Evolutionary conservation across 2,113 vertebrate species (phyloP).

Genomic region (Climacteris rufus): DNA sequence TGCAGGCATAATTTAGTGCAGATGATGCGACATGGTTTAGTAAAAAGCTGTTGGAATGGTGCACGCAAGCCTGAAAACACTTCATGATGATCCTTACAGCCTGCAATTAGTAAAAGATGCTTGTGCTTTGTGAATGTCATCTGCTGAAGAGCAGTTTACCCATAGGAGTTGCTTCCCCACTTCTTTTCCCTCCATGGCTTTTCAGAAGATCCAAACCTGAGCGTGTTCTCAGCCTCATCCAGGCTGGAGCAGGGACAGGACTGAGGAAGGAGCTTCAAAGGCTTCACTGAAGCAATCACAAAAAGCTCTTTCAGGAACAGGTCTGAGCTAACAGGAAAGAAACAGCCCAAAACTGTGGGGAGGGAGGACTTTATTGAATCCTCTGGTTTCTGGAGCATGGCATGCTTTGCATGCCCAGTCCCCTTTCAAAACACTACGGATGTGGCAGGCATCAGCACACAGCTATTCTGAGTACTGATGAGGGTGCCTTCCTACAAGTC

Average conservation of each 20-base stretch:
- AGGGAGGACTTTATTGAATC: background rate
- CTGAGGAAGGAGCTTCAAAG: constrained; percentile 21
- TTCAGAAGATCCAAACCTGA: background rate
- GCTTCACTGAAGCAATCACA: constrained; percentile 22
- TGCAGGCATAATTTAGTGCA: constrained; percentile 48
- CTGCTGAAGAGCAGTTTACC: background rate
- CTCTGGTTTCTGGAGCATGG: constrained; percentile 6
- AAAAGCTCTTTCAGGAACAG: constrained; percentile 29
- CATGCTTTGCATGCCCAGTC: background rate
- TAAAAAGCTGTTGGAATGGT: background rate
- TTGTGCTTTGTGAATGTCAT: background rate
- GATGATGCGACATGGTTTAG: constrained; percentile 12
- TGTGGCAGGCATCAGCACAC: constrained; percentile 1
- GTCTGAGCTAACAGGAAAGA: constrained; percentile 49
- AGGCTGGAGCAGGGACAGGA: background rate
- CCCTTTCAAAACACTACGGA: background rate
- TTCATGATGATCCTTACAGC: constrained; percentile 12
- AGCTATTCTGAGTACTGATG: background rate
- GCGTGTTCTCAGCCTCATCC: background rate
- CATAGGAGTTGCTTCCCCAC: background rate
- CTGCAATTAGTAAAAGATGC: constrained; percentile 22
- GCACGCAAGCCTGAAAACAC: constrained; percentile 16
- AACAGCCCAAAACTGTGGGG: background rate
- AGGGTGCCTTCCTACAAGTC: background rate
- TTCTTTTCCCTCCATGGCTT: background rate